Evolutionary conservation across 1,140 invertebrate genomes (phyloP).

Genomic region (Andricus grossulariae): DNA sequence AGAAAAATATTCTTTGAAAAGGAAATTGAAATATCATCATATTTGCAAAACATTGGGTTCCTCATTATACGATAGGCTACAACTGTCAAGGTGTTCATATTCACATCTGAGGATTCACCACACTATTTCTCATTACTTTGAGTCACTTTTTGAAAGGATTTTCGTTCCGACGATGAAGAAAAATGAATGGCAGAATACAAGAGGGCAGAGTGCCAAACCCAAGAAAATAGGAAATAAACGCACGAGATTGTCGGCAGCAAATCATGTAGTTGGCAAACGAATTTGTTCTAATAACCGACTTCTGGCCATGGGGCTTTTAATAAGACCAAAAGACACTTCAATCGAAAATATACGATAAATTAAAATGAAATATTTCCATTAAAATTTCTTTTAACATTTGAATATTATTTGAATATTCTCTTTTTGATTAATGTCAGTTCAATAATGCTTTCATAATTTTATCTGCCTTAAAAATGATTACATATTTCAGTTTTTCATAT

Average conservation of each 20-base stretch:
- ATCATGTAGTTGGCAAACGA: slow-evolving; percentile 17
- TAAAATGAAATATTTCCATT: no score
- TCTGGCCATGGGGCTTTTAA: background rate
- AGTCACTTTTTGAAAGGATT: background rate
- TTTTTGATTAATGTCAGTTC: no score
- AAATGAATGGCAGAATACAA: slow-evolving; percentile 11
- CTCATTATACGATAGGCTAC: background rate
- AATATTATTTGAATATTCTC: no score
- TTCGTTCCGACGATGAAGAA: background rate
- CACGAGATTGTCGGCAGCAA: background rate
- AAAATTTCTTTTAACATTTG: no score
- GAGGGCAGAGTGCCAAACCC: background rate
- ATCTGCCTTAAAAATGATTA: no score
- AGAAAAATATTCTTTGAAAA: no score
- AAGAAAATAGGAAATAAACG: background rate
- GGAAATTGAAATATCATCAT: no score
- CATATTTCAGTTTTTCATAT: no score
- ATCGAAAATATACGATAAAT: no score
- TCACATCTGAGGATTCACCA: background rate
- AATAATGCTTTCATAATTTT: no score
- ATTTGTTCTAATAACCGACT: slow-evolving; percentile 2
- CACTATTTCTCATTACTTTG: background rate
- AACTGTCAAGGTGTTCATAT: background rate
- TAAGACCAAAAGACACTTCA: no score
- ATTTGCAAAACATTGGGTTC: no score